phyloP scores from a whole-genome alignment of 2,113 vertebrate species.

The Poecilia latipinna region DNA sequence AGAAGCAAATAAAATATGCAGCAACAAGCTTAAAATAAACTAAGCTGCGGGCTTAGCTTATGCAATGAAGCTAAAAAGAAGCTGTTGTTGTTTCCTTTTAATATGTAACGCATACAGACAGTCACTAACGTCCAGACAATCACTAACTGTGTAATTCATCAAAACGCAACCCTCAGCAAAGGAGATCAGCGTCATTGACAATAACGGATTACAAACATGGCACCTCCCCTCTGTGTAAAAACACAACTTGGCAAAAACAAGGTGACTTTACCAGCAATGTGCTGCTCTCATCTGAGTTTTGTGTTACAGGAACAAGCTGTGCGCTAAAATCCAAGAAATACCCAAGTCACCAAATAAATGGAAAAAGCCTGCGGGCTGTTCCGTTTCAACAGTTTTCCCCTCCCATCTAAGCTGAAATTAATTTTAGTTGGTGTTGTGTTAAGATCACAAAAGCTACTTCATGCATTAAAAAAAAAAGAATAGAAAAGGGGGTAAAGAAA shows the following conservation, averaged over 20 bases:
- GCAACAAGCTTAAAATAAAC: slow-evolving; percentile 30
- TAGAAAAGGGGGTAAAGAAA: slow-evolving; percentile 23
- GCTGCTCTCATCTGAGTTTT: slow-evolving; percentile 73
- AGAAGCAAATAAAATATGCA: slow-evolving; percentile 49
- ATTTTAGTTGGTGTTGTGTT: slow-evolving; percentile 76
- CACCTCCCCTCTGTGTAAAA: slow-evolving; percentile 27
- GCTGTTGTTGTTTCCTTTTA: not conserved
- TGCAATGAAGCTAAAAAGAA: slow-evolving; percentile 10
- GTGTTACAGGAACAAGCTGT: slow-evolving; percentile 69
- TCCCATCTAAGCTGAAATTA: slow-evolving; percentile 70
- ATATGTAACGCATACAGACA: slow-evolving; percentile 1
- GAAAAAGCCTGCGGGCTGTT: slow-evolving; percentile 72
- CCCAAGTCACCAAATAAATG: slow-evolving; percentile 75
- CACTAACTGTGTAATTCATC: slow-evolving; percentile 24
- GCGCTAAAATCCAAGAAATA: slow-evolving; percentile 70
- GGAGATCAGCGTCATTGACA: slow-evolving; percentile 42
- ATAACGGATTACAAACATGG: slow-evolving; percentile 50
- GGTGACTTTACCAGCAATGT: slow-evolving; percentile 72
- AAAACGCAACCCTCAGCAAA: slow-evolving; percentile 44
- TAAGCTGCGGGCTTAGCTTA: not conserved
- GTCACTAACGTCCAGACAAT: slow-evolving; percentile 1
- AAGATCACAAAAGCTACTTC: slow-evolving; percentile 71
- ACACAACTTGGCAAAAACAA: slow-evolving; percentile 75
- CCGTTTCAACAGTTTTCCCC: slow-evolving; percentile 68
- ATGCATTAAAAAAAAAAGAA: slow-evolving; percentile 31